Percentiles rank a stretch among this genome's conserved stretches.
Conservation (phyloP, 2,113 vertebrate species). For the Noturus placidus region DNA sequence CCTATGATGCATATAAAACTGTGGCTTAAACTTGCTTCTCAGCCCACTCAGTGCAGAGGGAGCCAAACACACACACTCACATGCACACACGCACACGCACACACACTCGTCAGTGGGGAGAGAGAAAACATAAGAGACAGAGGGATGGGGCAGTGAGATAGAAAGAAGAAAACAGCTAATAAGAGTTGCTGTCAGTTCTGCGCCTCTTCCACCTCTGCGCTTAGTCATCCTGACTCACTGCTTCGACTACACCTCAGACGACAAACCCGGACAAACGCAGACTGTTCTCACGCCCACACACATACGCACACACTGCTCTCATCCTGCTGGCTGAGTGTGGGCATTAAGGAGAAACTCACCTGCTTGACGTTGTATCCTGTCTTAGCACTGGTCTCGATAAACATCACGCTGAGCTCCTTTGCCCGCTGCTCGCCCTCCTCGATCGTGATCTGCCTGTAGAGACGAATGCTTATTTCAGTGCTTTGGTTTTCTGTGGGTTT, state of each 20-base stretch:
- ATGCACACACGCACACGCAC: not conserved
- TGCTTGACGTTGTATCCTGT: constrained; percentile 80
- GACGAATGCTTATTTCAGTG: constrained; percentile 3
- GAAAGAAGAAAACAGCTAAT: not conserved
- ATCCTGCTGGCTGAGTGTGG: not conserved
- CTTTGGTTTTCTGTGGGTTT: not conserved
- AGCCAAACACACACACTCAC: not conserved
- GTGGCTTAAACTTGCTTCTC: not conserved
- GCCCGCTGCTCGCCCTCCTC: constrained; percentile 89
- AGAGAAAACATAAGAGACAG: constrained; percentile 8
- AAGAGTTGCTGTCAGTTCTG: constrained; percentile 18
- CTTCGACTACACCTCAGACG: constrained; percentile 35
- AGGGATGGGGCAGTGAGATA: not conserved
- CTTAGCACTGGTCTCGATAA: constrained; percentile 84
- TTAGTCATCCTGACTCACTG: constrained; percentile 49
- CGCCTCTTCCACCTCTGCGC: constrained; percentile 26
- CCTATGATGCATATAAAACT: constrained; percentile 21
- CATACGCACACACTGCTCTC: not conserved
- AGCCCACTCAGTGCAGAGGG: constrained; percentile 9
- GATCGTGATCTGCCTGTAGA: constrained; percentile 86
- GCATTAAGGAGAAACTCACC: constrained; percentile 58
- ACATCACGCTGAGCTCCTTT: constrained; percentile 92
- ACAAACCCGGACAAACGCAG: constrained; percentile 28
- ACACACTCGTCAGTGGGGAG: not conserved
- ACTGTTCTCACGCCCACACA: constrained; percentile 25